Conservation (phyloP, 1,140 invertebrate genomes). For the Halictus rubicundus region DNA sequence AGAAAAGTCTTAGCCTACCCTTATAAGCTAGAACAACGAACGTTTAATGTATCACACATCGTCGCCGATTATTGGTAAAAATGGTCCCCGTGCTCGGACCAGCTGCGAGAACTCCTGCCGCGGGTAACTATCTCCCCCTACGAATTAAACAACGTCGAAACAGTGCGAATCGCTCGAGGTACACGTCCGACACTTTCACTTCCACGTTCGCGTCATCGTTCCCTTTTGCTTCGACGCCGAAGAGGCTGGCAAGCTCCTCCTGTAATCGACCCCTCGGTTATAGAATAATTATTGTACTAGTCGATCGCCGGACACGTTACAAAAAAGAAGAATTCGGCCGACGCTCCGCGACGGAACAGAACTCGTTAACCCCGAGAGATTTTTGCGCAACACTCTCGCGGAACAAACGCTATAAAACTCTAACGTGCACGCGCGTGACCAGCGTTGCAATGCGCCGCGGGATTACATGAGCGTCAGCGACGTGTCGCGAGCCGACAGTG, state of each 20-base stretch:
- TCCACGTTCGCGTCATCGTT: not conserved
- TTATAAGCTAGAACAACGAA: conserved; percentile 13
- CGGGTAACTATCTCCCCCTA: not conserved
- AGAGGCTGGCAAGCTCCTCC: not conserved
- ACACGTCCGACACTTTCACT: not conserved
- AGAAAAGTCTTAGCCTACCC: not conserved
- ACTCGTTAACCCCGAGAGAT: not conserved
- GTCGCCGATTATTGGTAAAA: conserved; percentile 14
- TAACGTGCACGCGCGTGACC: not conserved
- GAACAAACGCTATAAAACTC: not conserved
- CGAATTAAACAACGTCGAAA: not conserved
- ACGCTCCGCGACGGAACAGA: not conserved
- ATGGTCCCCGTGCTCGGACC: conserved; percentile 16
- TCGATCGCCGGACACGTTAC: not conserved
- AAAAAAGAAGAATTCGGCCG: not conserved
- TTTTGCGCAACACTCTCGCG: conserved; percentile 16
- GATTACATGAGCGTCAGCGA: not conserved
- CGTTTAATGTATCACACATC: conserved; percentile 22
- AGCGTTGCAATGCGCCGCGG: not conserved
- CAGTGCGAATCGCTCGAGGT: not conserved
- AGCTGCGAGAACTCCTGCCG: not conserved
- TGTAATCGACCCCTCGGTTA: not conserved
- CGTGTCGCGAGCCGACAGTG: not conserved
- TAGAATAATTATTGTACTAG: not conserved
- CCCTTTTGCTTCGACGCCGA: too few relatives aligned